Conservation (phyloP, 2,888 invertebrate genomes). For the Ptychoptera contaminata region DNA sequence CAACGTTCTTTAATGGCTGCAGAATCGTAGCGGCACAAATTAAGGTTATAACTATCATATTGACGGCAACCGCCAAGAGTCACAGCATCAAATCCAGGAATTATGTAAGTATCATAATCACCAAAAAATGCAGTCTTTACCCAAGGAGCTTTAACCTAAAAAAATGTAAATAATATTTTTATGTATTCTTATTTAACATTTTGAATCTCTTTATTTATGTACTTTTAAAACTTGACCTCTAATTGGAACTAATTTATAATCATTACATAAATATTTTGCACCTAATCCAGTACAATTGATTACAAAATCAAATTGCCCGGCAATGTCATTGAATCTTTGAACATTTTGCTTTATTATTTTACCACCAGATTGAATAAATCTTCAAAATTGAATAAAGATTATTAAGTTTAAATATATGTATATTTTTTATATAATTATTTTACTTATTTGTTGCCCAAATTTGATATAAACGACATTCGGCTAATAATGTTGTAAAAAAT, state of each 20-base stretch:
- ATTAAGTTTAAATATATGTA: neutral
- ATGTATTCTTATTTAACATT: conserved; percentile 21
- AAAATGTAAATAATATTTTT: conserved; percentile 24
- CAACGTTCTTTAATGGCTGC: conserved; percentile 67
- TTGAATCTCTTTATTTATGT: conserved; percentile 7
- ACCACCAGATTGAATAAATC: conserved; percentile 47
- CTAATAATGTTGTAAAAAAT: conserved; percentile 61
- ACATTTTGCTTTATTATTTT: conserved; percentile 40
- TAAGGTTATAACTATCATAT: conserved; percentile 56
- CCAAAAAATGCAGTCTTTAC: conserved; percentile 76
- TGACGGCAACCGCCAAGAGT: conserved; percentile 78
- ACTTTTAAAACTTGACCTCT: conserved; percentile 72
- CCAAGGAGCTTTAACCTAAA: conserved; percentile 57
- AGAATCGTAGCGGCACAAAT: conserved; percentile 53
- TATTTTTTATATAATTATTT: conserved; percentile 12
- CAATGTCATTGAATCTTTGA: conserved; percentile 42
- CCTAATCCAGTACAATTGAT: conserved; percentile 79
- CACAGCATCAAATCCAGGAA: conserved; percentile 57
- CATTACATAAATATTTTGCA: conserved; percentile 60
- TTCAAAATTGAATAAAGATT: conserved; percentile 16
- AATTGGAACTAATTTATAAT: conserved; percentile 58
- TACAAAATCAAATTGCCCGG: conserved; percentile 47
- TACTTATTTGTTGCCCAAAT: conserved; percentile 64
- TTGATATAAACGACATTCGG: conserved; percentile 55
- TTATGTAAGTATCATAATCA: conserved; percentile 71